Evolutionary conservation across 2,113 vertebrate genomes (phyloP).

Genomic region (Amphiprion percula): DNA sequence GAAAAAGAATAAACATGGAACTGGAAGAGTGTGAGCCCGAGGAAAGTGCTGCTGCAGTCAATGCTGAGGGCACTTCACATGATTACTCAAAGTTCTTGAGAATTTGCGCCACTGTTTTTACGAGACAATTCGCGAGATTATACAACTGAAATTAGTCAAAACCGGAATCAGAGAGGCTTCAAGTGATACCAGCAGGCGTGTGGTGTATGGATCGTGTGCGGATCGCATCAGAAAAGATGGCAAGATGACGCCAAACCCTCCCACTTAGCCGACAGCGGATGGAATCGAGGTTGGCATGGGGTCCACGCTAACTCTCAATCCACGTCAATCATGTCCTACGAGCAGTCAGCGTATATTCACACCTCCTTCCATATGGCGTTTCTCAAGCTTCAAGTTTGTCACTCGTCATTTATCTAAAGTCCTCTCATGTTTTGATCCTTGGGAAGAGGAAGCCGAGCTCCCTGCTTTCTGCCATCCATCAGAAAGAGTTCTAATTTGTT

Average conservation of each 20-base stretch:
- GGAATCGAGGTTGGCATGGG: conserved; percentile 30
- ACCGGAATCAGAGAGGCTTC: background rate
- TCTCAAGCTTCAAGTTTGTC: background rate
- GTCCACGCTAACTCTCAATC: conserved; percentile 7
- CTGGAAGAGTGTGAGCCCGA: background rate
- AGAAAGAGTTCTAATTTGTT: conserved; percentile 22
- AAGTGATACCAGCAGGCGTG: background rate
- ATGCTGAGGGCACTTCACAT: conserved; percentile 49
- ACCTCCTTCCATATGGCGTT: background rate
- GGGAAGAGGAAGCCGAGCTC: background rate
- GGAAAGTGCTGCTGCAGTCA: background rate
- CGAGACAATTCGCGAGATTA: conserved; percentile 27
- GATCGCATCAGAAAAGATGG: conserved; percentile 14
- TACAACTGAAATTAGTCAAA: conserved; percentile 46
- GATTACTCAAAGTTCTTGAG: conserved; percentile 64
- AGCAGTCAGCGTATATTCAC: conserved; percentile 27
- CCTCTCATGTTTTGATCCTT: background rate
- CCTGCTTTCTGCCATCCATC: background rate
- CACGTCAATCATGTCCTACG: conserved; percentile 35
- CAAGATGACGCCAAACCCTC: conserved; percentile 46
- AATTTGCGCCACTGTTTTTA: conserved; percentile 39
- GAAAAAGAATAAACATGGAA: conserved; percentile 1
- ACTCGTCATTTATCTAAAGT: background rate
- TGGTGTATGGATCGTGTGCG: background rate
- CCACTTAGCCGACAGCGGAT: conserved; percentile 46